phyloP scores from a whole-genome alignment of 2,113 vertebrate species.

The Gasterosteus aculeatus region DNA sequence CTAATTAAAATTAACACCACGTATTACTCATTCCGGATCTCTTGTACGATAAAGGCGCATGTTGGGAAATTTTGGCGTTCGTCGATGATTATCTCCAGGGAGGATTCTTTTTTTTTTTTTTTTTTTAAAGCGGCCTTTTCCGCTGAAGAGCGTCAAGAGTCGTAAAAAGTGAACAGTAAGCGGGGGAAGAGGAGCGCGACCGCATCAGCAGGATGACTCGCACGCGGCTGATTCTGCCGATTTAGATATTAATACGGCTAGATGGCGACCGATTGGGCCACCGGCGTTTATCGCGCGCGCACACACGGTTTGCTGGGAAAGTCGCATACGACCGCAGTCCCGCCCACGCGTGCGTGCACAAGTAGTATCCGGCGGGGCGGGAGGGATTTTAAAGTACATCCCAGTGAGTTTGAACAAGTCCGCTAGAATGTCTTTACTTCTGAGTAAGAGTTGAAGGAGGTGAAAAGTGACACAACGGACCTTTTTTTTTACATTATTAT shows the following conservation, averaged over 20 bases:
- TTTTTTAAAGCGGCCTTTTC: conserved; percentile 41
- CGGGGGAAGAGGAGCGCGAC: conserved; percentile 48
- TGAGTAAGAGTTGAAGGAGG: neutral
- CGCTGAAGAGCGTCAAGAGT: conserved; percentile 42
- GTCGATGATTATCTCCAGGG: conserved; percentile 70
- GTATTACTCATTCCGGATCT: conserved; percentile 82
- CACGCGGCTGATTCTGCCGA: conserved; percentile 55
- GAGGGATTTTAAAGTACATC: neutral
- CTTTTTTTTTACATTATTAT: neutral
- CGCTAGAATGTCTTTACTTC: neutral
- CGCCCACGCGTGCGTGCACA: conserved; percentile 7
- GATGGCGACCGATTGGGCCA: conserved; percentile 74
- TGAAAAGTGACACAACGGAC: neutral
- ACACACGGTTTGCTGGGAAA: conserved; percentile 31
- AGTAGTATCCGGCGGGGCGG: neutral
- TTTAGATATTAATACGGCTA: conserved; percentile 67
- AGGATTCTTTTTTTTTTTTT: conserved; percentile 53
- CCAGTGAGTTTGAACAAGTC: neutral
- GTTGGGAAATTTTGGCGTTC: conserved; percentile 73
- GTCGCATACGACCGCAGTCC: conserved; percentile 20
- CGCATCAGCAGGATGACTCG: conserved; percentile 70
- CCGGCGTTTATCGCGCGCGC: conserved; percentile 45
- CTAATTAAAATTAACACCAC: conserved; percentile 85
- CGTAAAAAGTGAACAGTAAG: conserved; percentile 17
- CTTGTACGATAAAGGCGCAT: conserved; percentile 69